Evolutionary conservation across 2,113 vertebrate genomes (phyloP).

Genomic region (Puma concolor): DNA sequence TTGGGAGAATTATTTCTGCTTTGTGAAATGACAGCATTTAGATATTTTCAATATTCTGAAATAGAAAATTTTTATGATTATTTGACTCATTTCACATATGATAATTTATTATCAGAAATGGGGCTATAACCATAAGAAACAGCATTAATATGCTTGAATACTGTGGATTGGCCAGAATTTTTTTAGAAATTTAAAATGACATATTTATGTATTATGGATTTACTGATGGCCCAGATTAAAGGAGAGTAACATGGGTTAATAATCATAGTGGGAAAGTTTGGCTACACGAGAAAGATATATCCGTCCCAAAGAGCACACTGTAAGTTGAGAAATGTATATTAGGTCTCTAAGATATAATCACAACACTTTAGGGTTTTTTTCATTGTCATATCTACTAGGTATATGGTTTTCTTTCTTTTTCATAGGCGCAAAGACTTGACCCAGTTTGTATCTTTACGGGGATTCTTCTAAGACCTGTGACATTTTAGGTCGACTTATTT

Average conservation of each 20-base stretch:
- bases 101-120: neutral
- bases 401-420: neutral
- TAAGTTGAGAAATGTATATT: neutral
- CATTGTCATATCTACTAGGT: neutral
- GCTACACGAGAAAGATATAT: neutral
- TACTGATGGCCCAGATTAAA: neutral
- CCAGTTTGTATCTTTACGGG: neutral
- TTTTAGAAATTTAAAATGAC: neutral
- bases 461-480: neutral
- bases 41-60: neutral
- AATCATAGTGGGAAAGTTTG: neutral
- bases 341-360: neutral
- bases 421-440: neutral
- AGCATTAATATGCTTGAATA: neutral
- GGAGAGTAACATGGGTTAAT: neutral
- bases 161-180: neutral
- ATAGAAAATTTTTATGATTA: neutral
- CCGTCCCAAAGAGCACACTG: neutral
- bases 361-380: neutral
- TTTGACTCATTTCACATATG: neutral
- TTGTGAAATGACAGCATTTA: neutral
- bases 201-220: constrained; percentile 13
- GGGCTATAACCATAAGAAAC: neutral
- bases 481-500: neutral
- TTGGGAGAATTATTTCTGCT: neutral